Conservation (phyloP, 2,113 vertebrate genomes). For the Phrynosoma blainvillii region DNA sequence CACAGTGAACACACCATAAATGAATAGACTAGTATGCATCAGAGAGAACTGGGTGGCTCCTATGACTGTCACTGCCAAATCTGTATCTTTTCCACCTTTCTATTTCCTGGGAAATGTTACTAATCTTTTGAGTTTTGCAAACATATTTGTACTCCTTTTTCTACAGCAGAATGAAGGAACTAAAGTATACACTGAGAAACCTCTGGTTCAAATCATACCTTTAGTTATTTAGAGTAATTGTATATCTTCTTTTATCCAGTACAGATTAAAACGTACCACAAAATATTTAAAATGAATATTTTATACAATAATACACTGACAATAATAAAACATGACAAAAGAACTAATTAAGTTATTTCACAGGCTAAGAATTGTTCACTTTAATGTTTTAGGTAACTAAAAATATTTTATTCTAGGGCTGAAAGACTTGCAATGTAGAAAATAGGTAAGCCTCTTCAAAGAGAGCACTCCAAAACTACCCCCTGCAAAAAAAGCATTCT, state of each 20-base stretch:
- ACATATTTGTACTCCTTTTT: too few relatives aligned
- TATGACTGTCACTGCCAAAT: too few relatives aligned
- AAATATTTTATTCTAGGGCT: neutral
- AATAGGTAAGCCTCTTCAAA: neutral
- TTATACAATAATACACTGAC: neutral
- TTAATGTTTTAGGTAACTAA: neutral
- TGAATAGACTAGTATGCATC: too few relatives aligned
- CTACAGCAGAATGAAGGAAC: neutral
- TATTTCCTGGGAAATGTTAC: too few relatives aligned
- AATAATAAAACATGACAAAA: neutral
- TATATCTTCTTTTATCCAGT: neutral
- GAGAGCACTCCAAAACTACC: neutral
- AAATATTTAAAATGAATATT: too few relatives aligned
- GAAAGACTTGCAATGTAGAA: too few relatives aligned
- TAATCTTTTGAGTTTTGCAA: too few relatives aligned
- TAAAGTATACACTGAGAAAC: neutral
- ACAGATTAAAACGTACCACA: too few relatives aligned
- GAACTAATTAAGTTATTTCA: neutral
- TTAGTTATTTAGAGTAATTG: neutral
- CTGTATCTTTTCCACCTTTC: too few relatives aligned
- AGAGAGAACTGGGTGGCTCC: too few relatives aligned
- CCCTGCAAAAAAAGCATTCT: too few relatives aligned
- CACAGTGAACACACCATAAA: too few relatives aligned
- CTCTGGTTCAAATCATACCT: neutral
- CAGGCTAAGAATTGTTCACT: neutral